phyloP scores from a whole-genome alignment of 2,888 invertebrate species.

The Stenolophus ochropezus region DNA sequence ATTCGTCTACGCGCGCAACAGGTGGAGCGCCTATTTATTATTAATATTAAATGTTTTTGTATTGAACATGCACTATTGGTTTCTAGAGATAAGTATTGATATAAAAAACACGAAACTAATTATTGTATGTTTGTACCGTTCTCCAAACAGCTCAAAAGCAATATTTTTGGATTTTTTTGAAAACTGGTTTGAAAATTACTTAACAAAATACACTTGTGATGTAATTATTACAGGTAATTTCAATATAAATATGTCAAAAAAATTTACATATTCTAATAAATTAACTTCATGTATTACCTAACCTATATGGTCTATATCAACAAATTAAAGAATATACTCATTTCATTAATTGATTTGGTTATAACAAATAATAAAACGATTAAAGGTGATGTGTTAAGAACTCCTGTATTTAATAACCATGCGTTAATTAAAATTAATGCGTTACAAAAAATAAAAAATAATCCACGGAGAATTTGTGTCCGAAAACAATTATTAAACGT shows the following conservation, averaged over 20 bases:
- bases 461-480: not conserved
- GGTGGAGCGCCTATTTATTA: not conserved
- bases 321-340: conserved; percentile 16
- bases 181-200: conserved; percentile 17
- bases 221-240: not conserved
- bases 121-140: conserved; percentile 16
- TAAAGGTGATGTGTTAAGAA: not conserved
- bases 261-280: not conserved
- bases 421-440: conserved; percentile 10
- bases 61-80: conserved; percentile 13
- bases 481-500: not conserved
- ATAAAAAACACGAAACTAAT: not conserved
- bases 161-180: conserved; percentile 22
- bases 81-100: conserved; percentile 1
- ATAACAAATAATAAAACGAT: conserved; percentile 10
- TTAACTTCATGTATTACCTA: not conserved
- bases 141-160: not conserved
- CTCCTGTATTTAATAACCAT: conserved; percentile 33
- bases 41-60: conserved; percentile 5
- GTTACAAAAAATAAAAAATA: not conserved
- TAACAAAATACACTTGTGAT: not conserved
- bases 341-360: conserved; percentile 13
- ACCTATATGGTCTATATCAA: not conserved
- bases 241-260: not conserved
- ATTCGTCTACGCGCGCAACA: not conserved